These are phyloP conservation scores for Drosophila stalkeri DNA, from an alignment of 2,888 invertebrate species.

Conservation along the genomic window DNA sequence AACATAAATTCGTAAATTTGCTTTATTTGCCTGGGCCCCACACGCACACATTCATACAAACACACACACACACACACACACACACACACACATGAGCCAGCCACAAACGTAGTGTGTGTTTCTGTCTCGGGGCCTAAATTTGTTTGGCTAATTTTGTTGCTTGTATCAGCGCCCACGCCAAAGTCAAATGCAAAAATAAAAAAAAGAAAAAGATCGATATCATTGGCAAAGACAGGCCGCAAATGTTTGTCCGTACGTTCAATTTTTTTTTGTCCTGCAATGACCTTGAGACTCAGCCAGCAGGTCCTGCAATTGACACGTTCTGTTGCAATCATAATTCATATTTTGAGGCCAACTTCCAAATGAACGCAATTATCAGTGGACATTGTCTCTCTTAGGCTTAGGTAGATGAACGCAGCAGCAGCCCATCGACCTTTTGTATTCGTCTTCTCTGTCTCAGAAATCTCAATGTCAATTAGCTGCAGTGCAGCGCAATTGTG, in stretches of 20 bases:
- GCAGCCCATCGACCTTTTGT: conserved; percentile 28
- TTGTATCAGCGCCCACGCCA: conserved; percentile 41
- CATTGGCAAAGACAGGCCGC: conserved; percentile 31
- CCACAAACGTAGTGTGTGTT: conserved; percentile 27
- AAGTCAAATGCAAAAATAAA: background rate
- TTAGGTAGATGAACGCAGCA: conserved; percentile 35
- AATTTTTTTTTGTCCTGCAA: conserved; percentile 58
- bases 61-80: too few relatives aligned
- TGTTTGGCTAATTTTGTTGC: conserved; percentile 71
- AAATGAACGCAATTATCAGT: conserved; percentile 65
- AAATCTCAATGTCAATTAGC: conserved; percentile 52
- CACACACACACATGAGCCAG: conserved; percentile 31
- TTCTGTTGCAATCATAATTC: conserved; percentile 73
- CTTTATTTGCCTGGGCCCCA: conserved; percentile 73
- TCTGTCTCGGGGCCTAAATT: conserved; percentile 59
- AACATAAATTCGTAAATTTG: conserved; percentile 84
- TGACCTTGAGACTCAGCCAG: conserved; percentile 67
- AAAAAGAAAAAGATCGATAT: conserved; percentile 34
- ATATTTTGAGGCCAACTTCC: conserved; percentile 58
- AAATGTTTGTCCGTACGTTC: conserved; percentile 26
- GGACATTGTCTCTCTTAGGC: conserved; percentile 30
- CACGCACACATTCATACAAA: conserved; percentile 47
- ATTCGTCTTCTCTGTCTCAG: background rate
- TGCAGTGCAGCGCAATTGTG: conserved; percentile 71
- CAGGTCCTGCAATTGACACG: conserved; percentile 72